Base-by-base conservation (phyloP, 2,888 invertebrate species). In the Diarsia rubi region DNA sequence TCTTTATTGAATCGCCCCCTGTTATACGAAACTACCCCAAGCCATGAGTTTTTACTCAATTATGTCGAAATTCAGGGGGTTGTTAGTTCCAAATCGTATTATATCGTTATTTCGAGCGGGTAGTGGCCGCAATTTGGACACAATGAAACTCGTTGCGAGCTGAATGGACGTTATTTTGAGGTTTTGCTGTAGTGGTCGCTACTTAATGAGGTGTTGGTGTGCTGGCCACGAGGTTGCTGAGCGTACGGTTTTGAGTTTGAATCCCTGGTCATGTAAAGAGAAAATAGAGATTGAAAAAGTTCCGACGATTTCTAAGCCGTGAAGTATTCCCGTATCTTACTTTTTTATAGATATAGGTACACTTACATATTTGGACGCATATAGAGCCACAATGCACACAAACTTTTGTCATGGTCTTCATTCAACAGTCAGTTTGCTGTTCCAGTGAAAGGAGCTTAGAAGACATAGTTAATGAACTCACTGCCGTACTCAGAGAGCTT, bases 41-140 rank as follows among this genome's bases (percentile, higher is more conserved):
- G 59, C 60, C 45, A 52, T 73, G 82, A 84, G 82, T 87, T 87
- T 87, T 86, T 87, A 87, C 82, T 87, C 88, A 86, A 86, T 86
- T 86, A 86, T 75, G 65, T 37, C 70, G 68, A 79, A 54, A 84
- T 81, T 73, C 79, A 60, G 73, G 81, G 77, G 83, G 81, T 75
- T 75, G 86, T 87, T 87, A 85, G 86, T 81, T 79, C 66, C 70
- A 81, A 87, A 87, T 79, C 57, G 69, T 54, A 79, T 86, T 87
- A 86, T 78, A 69, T 78, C 85, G 81, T 82, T 81, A 82, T 81
- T 76, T 77, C 19, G 69, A 64, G 64, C 59, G 67, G 21, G 59
- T n/a, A 73, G 79, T 76, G 78, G 75, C 24, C 79, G 75, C 77
- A 77, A 78, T 85, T 78, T 71, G 73, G 75, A 64, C 78, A 81